These are phyloP conservation scores for Amblyopsis rosae DNA, from an alignment of 2,113 vertebrate species.

Conservation along the genomic window DNA sequence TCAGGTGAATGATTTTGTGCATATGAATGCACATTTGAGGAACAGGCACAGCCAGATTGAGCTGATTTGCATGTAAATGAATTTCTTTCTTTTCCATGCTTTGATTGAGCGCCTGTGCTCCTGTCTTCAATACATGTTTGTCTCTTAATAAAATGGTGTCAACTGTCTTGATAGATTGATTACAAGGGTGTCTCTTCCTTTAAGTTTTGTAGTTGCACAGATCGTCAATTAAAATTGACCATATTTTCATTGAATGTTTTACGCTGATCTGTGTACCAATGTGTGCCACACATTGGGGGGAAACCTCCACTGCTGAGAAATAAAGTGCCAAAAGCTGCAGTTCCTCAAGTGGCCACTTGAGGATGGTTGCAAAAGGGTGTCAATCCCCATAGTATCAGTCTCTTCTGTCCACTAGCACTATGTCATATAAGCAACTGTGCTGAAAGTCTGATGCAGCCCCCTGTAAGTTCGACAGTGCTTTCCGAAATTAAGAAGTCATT, in stretches of 20 bases:
- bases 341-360: no score
- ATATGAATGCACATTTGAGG: constrained; percentile 72
- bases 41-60: constrained; percentile 71
- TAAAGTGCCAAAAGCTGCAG: no score
- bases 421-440: no score
- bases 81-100: constrained; percentile 60
- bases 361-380: no score
- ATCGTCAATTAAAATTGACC: constrained; percentile 44
- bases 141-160: constrained; percentile 26
- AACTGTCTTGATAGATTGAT: constrained; percentile 39
- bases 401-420: no score
- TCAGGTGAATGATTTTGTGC: constrained; percentile 72
- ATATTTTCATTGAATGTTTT: constrained; percentile 19
- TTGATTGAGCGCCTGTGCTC: constrained; percentile 52
- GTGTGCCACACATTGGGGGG: constrained; percentile 11
- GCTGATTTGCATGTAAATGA: constrained; percentile 82
- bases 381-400: no score
- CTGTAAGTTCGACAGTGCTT: no score
- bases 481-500: no score
- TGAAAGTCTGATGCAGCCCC: no score
- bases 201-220: constrained; percentile 35
- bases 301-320: no score
- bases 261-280: constrained; percentile 22
- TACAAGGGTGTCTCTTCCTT: constrained; percentile 31
- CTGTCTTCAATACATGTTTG: constrained; percentile 38